Conservation (phyloP, 2,888 invertebrate genomes). For the Tholera decimalis region DNA sequence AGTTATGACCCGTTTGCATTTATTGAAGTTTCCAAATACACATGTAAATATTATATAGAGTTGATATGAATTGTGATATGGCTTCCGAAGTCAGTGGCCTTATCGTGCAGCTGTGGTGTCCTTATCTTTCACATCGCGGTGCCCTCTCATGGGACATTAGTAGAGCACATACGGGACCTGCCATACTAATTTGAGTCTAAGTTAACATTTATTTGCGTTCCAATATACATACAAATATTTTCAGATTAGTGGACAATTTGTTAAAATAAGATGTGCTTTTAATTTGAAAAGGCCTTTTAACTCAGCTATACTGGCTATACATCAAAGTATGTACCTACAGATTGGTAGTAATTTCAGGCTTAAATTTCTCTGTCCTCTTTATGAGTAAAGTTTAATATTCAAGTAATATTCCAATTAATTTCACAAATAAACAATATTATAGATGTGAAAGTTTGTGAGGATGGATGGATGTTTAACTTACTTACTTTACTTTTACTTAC, state of each 20-base stretch:
- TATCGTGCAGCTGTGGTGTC: constrained; percentile 49
- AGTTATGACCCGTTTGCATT: constrained; percentile 2
- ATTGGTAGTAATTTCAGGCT: background rate
- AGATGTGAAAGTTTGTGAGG: too few relatives aligned
- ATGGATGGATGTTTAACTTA: too few relatives aligned
- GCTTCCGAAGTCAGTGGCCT: constrained; percentile 49
- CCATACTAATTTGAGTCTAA: constrained; percentile 8
- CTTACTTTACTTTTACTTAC: too few relatives aligned
- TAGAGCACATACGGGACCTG: background rate
- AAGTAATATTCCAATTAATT: background rate
- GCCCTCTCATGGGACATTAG: constrained; percentile 33
- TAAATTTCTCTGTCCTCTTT: constrained; percentile 3
- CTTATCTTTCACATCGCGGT: constrained; percentile 54
- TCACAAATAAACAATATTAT: too few relatives aligned
- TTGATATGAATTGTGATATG: constrained; percentile 34
- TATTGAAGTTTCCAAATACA: constrained; percentile 21
- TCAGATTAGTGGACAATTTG: too few relatives aligned
- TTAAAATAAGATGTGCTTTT: too few relatives aligned
- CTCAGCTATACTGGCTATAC: too few relatives aligned
- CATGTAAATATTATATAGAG: constrained; percentile 15
- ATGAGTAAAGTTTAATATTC: background rate
- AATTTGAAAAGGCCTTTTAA: too few relatives aligned
- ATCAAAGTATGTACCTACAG: too few relatives aligned
- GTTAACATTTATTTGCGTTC: too few relatives aligned
- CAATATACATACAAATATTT: too few relatives aligned